These are phyloP conservation scores for Phainopepla nitens DNA, from an alignment of 2,113 vertebrate species.

Conservation along the genomic window DNA sequence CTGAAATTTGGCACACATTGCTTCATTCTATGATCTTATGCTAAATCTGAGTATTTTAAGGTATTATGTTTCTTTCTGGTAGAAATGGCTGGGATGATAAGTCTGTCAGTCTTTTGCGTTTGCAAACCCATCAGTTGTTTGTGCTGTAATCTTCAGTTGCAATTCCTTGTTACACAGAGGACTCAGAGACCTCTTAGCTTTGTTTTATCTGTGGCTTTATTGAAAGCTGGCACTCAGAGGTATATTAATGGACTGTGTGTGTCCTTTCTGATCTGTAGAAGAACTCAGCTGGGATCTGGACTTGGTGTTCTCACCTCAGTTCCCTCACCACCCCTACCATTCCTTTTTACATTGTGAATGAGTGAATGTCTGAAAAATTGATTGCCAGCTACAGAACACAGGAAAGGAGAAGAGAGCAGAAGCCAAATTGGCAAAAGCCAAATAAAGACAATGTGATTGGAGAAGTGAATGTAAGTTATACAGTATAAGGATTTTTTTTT, in stretches of 20 bases:
- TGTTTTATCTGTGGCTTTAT: background rate
- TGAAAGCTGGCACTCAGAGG: rapidly evolving
- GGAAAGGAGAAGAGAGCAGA: background rate
- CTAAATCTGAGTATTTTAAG: background rate
- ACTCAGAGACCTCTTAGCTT: background rate
- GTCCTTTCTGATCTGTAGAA: background rate
- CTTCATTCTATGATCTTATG: background rate
- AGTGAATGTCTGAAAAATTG: background rate
- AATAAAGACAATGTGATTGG: background rate
- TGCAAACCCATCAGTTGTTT: background rate
- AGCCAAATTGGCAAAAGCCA: background rate
- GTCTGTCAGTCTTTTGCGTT: background rate
- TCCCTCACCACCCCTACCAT: background rate
- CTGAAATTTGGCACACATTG: rapidly evolving
- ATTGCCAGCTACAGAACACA: background rate
- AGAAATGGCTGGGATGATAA: background rate
- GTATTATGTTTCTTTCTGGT: background rate
- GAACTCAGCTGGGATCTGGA: background rate
- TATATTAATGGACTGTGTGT: background rate
- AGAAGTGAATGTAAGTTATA: background rate
- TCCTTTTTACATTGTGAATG: background rate
- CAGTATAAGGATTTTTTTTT: background rate
- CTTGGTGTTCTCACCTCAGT: background rate
- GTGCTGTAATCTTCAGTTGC: background rate
- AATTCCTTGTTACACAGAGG: background rate